Conservation (phyloP, 2,113 vertebrate species). For the Takifugu flavidus region DNA sequence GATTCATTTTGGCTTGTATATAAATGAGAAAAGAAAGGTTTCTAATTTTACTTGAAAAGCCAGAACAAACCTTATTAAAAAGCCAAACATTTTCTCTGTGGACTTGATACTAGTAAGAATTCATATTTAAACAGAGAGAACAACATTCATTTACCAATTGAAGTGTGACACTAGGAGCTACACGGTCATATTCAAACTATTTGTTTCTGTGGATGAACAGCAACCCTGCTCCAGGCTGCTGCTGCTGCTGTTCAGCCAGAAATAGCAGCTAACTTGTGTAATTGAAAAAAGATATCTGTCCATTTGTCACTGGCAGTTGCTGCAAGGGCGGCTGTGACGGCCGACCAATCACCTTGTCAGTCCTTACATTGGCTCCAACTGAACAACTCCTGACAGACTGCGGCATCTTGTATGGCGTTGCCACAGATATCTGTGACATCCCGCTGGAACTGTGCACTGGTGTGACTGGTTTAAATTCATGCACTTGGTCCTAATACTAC, state of each 20-base stretch:
- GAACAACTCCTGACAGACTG: not conserved
- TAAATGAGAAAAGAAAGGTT: constrained; percentile 3
- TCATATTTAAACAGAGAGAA: not conserved
- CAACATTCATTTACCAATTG: no score
- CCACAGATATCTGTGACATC: not conserved
- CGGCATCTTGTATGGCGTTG: not conserved
- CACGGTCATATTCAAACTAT: not conserved
- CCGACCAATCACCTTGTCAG: not conserved
- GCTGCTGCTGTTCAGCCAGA: not conserved
- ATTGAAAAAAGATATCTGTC: not conserved
- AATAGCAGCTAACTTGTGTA: not conserved
- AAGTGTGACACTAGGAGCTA: no score
- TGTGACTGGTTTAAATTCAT: not conserved
- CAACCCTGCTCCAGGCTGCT: no score
- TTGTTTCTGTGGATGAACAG: not conserved
- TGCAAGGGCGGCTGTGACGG: no score
- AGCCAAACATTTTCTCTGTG: constrained; percentile 5
- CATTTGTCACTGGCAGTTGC: not conserved
- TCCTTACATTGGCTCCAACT: not conserved
- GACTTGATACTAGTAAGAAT: not conserved
- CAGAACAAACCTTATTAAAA: constrained; percentile 25
- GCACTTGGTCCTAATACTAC: no score
- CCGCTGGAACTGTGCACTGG: not conserved
- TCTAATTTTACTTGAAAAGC: constrained; percentile 25
- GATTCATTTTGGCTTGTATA: constrained; percentile 3